phyloP scores from a whole-genome alignment of 2,113 vertebrate genomes.

The Thymallus thymallus region DNA sequence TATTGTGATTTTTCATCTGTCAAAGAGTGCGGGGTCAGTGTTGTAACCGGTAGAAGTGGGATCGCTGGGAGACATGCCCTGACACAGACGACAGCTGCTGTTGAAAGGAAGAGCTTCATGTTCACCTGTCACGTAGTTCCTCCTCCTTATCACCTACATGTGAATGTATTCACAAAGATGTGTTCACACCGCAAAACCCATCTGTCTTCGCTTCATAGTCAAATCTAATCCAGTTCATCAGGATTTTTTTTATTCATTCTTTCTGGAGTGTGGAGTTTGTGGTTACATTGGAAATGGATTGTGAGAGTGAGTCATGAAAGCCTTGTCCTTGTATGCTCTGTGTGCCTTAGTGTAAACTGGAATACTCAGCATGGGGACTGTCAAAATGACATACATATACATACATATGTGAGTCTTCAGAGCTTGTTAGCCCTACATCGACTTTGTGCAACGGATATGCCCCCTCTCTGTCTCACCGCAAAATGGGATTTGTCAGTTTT shows the following conservation, averaged over 20 bases:
- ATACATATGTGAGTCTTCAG: neutral
- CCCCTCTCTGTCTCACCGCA: neutral
- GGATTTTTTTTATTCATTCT: neutral
- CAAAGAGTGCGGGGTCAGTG: slow-evolving; percentile 15
- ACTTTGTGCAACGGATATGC: neutral
- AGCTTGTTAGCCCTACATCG: neutral
- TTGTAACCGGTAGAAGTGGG: neutral
- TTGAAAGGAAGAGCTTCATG: neutral
- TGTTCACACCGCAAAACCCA: neutral
- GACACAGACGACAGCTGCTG: neutral
- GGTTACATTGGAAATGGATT: neutral
- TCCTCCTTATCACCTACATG: neutral
- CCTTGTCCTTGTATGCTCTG: neutral
- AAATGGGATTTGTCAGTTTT: slow-evolving; percentile 1
- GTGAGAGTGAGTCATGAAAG: neutral
- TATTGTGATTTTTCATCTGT: slow-evolving; percentile 14
- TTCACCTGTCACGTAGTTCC: slow-evolving; percentile 6
- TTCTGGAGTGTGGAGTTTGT: neutral
- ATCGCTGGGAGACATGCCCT: neutral
- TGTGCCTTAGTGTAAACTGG: neutral
- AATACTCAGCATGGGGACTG: neutral
- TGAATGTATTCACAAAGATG: no score
- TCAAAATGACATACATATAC: neutral
- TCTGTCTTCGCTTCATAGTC: neutral
- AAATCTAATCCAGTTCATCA: neutral